A percentile compares a stretch with the other conserved stretches of the same genome.
phyloP scores from a whole-genome alignment of 2,113 vertebrate genomes.

The Enhydra lutris region DNA sequence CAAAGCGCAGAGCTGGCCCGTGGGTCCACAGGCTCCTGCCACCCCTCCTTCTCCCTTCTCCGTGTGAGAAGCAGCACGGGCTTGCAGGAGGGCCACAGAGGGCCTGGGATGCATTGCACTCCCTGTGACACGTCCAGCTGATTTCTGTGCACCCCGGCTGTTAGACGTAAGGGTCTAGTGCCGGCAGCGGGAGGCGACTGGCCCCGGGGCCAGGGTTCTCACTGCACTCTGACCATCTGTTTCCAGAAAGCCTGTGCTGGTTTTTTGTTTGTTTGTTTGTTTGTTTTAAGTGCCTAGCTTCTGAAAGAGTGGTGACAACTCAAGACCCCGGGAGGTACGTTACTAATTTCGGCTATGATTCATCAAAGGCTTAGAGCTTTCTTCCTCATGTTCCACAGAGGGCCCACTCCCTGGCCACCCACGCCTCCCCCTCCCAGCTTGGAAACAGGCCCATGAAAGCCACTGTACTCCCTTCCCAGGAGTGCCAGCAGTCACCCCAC shows the following conservation, averaged over 20 bases:
- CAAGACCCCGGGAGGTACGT: not conserved
- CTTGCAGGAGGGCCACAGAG: fast-evolving
- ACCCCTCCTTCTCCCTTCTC: fast-evolving
- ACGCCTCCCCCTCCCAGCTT: not conserved
- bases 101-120: fast-evolving
- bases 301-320: not conserved
- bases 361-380: not conserved
- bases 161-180: not conserved
- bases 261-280: too few relatives aligned
- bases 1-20: fast-evolving
- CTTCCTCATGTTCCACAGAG: not conserved
- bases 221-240: not conserved
- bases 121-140: fast-evolving
- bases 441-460: not conserved
- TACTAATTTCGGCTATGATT: not conserved
- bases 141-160: too few relatives aligned
- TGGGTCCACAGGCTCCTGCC: fast-evolving
- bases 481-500: fast-evolving
- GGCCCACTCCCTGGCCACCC: not conserved
- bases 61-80: fast-evolving
- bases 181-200: fast-evolving
- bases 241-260: not conserved
- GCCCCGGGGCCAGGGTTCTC: not conserved
- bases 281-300: not conserved
- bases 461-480: fast-evolving